A percentile compares a stretch with the other conserved stretches of the same genome.
Evolutionary conservation across 2,113 vertebrate species (phyloP).

Genomic region (Astur gentilis): DNA sequence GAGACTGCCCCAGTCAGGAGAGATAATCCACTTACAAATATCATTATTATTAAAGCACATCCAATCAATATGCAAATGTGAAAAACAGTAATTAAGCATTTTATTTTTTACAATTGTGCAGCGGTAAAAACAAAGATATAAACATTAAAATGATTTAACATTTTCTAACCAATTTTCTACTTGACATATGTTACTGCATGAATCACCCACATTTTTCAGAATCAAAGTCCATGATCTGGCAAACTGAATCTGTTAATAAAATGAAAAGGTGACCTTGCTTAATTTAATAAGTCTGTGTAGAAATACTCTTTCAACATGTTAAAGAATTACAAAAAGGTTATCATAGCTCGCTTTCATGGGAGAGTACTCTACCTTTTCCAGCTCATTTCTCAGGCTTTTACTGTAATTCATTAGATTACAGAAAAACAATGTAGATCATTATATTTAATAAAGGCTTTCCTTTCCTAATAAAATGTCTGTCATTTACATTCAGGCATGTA

Average conservation of each 20-base stretch:
- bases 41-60: background rate
- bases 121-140: background rate
- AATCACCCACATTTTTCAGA: slow-evolving; percentile 15
- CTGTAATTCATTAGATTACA: slow-evolving; percentile 48
- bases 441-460: slow-evolving; percentile 48
- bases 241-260: slow-evolving; percentile 61
- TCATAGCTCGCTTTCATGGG: slow-evolving; percentile 47
- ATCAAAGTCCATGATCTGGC: slow-evolving; percentile 36
- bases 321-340: slow-evolving; percentile 62
- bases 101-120: background rate
- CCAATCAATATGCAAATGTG: background rate
- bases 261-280: slow-evolving; percentile 69
- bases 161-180: slow-evolving; percentile 41
- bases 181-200: slow-evolving; percentile 37
- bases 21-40: slow-evolving; percentile 6
- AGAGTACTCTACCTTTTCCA: slow-evolving; percentile 55
- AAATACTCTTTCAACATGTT: slow-evolving; percentile 67
- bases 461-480: slow-evolving; percentile 54
- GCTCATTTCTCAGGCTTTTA: slow-evolving; percentile 57
- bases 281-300: slow-evolving; percentile 63
- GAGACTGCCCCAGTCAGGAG: background rate
- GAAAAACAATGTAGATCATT: slow-evolving; percentile 57
- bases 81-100: background rate
- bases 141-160: slow-evolving; percentile 8
- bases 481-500: slow-evolving; percentile 28